A percentile compares a stretch with the other conserved stretches of the same genome.
Evolutionary conservation across 2,797 vertebrate genomes (phyloP).

Genomic region (Psittacula derbiana): DNA sequence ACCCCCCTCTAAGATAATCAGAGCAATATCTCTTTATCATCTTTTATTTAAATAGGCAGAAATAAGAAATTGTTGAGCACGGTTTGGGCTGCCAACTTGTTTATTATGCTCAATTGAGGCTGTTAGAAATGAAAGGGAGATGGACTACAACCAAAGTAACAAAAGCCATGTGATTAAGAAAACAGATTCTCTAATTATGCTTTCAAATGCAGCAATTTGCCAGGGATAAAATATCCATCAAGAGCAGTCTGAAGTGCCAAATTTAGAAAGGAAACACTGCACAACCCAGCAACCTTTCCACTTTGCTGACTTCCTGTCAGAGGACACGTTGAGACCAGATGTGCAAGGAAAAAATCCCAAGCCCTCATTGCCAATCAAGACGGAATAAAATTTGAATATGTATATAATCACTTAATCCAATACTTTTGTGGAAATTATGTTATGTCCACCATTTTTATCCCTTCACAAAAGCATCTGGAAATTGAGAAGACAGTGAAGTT

Average conservation of each 20-base stretch:
- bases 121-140: conserved; percentile 71
- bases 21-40: conserved; percentile 64
- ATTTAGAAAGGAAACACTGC: conserved; percentile 90
- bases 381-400: conserved; percentile 65
- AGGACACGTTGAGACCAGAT: conserved; percentile 97
- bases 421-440: conserved; percentile 48
- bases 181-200: conserved; percentile 95
- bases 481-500: conserved; percentile 39
- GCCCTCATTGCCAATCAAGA: conserved; percentile 52
- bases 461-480: conserved; percentile 34
- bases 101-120: conserved; percentile 67
- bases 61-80: conserved; percentile 65
- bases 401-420: conserved; percentile 67
- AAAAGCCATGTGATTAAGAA: conserved; percentile 90
- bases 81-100: conserved; percentile 61
- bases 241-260: conserved; percentile 86
- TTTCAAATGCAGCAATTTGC: conserved; percentile 94
- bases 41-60: conserved; percentile 75
- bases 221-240: conserved; percentile 96
- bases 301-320: conserved; percentile 87
- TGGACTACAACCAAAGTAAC: conserved; percentile 73
- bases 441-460: conserved; percentile 34
- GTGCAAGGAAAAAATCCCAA: conserved; percentile 68
- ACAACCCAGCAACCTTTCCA: conserved; percentile 87
- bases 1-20: conserved; percentile 50